Evolutionary conservation across 2,888 invertebrate genomes (phyloP).

Genomic region (Parelbella ahira): DNA sequence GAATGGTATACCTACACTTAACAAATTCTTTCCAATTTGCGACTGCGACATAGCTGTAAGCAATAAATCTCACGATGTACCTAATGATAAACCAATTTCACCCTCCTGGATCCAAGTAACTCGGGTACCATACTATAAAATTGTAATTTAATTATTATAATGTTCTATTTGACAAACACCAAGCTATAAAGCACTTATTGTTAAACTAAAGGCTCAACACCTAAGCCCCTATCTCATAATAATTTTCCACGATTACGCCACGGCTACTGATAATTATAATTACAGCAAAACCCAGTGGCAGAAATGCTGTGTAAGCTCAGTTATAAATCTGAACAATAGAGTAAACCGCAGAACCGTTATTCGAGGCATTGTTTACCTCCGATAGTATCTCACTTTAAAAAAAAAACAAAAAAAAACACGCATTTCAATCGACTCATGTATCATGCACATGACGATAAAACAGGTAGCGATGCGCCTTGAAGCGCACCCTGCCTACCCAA

Average conservation of each 20-base stretch:
- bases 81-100: no score
- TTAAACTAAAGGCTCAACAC: conserved; percentile 22
- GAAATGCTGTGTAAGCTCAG: conserved; percentile 38
- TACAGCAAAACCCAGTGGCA: conserved; percentile 65
- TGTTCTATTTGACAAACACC: no score
- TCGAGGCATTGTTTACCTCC: conserved; percentile 60
- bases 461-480: conserved; percentile 63
- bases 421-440: conserved; percentile 37
- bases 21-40: no score
- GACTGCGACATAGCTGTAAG: no score
- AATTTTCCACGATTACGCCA: conserved; percentile 24
- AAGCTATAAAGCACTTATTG: no score
- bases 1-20: no score
- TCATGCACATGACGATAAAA: conserved; percentile 62
- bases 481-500: conserved; percentile 77
- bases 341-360: conserved; percentile 60
- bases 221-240: conserved; percentile 17
- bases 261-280: conserved; percentile 47
- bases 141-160: no score
- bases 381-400: conserved; percentile 35
- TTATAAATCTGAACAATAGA: conserved; percentile 60
- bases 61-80: no score
- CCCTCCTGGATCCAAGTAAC: no score
- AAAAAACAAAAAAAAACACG: conserved; percentile 48
- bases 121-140: no score